Conservation (phyloP, 2,797 vertebrate species). For the Spondyliosoma cantharus region DNA sequence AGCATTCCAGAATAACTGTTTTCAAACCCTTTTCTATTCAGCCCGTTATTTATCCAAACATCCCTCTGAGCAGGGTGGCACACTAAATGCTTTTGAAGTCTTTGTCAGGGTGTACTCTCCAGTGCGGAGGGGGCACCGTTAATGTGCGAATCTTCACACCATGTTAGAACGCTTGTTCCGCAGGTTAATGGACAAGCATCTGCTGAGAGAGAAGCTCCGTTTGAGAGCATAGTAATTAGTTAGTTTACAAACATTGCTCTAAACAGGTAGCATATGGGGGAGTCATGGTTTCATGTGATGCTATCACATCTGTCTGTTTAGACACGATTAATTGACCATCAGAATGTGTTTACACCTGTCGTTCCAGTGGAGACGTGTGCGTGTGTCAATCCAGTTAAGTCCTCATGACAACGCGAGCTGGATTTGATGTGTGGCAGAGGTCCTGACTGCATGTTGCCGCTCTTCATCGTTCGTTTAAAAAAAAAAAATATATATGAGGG, state of each 20-base stretch:
- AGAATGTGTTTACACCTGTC: conserved; percentile 64
- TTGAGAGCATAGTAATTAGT: conserved; percentile 76
- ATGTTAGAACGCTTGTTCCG: conserved; percentile 60
- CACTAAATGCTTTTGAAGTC: not conserved
- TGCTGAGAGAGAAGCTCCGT: conserved; percentile 66
- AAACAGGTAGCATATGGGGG: conserved; percentile 83
- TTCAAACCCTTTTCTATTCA: not conserved
- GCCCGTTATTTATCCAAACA: not conserved
- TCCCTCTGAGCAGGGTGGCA: not conserved
- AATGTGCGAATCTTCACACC: conserved; percentile 46
- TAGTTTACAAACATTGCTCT: conserved; percentile 69
- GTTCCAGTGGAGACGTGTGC: conserved; percentile 45
- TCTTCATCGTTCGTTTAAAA: too few species aligned
- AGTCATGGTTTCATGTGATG: conserved; percentile 75
- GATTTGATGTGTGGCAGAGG: conserved; percentile 13
- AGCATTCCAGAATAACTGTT: not conserved
- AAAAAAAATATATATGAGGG: not conserved
- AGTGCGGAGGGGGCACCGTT: conserved; percentile 28
- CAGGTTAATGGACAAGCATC: conserved; percentile 78
- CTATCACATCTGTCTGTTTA: conserved; percentile 79
- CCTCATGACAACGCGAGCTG: conserved; percentile 4
- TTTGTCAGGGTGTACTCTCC: not conserved
- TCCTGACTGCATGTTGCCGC: not conserved
- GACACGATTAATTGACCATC: conserved; percentile 79
- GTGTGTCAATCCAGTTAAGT: conserved; percentile 36